These are phyloP conservation scores for chimpanzee (Pan troglodytes) DNA, from an alignment of 2,113 vertebrate genomes.

Conservation along the genomic window NHGRI_mPanTro3-v2.1_pri NC_072409.2:49733001-49733500, in stretches of 20 bases:
- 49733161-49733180: accelerated
- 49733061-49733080: accelerated
- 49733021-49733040: not conserved
- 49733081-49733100: accelerated
- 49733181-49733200: not conserved
- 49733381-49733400: not conserved
- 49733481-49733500: accelerated
- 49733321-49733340: too few relatives aligned
- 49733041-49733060: accelerated
- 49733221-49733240: not conserved
- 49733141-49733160: not conserved
- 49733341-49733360: not conserved
- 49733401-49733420: not conserved
- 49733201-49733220: accelerated
- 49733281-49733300: not conserved
- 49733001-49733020: not conserved
- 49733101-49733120: not conserved
- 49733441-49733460: too few relatives aligned
- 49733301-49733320: not conserved
- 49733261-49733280: not conserved
- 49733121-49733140: not conserved
- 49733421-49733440: not conserved
- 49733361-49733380: not conserved
- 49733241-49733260: not conserved
- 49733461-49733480: not conserved